Conservation (phyloP, 2,888 invertebrate species). For the Meganola albula region DNA sequence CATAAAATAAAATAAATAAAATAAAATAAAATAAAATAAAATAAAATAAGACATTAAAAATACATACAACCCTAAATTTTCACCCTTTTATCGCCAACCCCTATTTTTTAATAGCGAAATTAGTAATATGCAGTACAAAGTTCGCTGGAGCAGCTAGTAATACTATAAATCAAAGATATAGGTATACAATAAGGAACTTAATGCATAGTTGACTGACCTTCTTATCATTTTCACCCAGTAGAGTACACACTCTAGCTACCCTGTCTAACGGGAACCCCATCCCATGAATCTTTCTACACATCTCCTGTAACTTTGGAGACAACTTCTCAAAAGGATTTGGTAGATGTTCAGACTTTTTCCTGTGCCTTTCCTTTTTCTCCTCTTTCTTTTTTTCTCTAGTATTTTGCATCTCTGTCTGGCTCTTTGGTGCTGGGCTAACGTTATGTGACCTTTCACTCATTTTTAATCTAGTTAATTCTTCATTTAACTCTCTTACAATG, state of each 20-base stretch:
- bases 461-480: slow-evolving; percentile 77
- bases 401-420: slow-evolving; percentile 33
- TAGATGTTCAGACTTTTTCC: slow-evolving; percentile 46
- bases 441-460: slow-evolving; percentile 72
- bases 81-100: too few species aligned
- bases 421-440: slow-evolving; percentile 67
- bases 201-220: slow-evolving; percentile 85
- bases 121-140: too few species aligned
- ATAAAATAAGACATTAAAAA: too few species aligned
- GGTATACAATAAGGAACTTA: too few species aligned
- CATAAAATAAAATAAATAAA: too few species aligned
- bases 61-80: too few species aligned
- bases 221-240: slow-evolving; percentile 88
- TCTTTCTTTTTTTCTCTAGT: slow-evolving; percentile 35
- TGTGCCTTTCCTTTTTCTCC: slow-evolving; percentile 42
- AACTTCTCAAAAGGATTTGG: slow-evolving; percentile 62
- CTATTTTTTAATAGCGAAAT: too few species aligned
- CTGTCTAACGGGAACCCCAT: slow-evolving; percentile 93
- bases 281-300: slow-evolving; percentile 85
- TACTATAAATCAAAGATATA: too few species aligned
- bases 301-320: slow-evolving; percentile 76
- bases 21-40: too few species aligned
- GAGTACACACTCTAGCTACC: slow-evolving; percentile 87
- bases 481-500: slow-evolving; percentile 85
- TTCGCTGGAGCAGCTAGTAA: too few species aligned